Evolutionary conservation across 2,797 vertebrate species (phyloP), one percentile per base, ranked within the genome.

Genomic region (Enteromius anoplus): DNA sequence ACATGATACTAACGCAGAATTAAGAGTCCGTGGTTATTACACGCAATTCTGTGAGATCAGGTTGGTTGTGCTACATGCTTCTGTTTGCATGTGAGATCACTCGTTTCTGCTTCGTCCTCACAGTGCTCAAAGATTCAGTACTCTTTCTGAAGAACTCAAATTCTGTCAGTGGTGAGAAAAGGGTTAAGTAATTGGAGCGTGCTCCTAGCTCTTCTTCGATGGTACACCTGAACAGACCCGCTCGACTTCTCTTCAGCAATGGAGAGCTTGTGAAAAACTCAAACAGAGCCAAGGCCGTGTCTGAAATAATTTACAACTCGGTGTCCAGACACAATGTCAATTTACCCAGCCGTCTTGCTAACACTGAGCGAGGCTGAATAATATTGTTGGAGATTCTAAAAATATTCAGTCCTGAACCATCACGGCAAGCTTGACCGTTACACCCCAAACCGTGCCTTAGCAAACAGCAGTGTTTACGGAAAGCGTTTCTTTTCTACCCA

Each of bases 391-490:
- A 45, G n/a, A 23, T 32, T 53, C 34, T 66, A 26, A 32, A 80
- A 79, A 66, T 49, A 21, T 78, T 49, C 60, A 3, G 0, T n/a
- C n/a, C 23, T 55, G 5, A n/a, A 42, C 34, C 69, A 70, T 37
- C 62, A 49, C n/a, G 21, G 32, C 10, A 66, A 75, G 37, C 40
- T 15, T 83, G 40, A 34, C 64, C 47, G 29, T 75, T 78, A 64
- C 0, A 0, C 40, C 15, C 5, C 2, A 42, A 78, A 47, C 5
- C 0, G 23, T 47, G 75, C 42, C 65, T 64, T 11, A 49, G 58
- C 70, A 66, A 51, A 75, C 47, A 75, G 23, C 5, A 51, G 53
- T 82, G 60, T 66, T 66, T 75, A 42, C 58, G 75, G 60, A 82
- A 42, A 81, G 32, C 15, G 0, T 49, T 26, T 81, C n/a, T 68